Percentiles rank a stretch among this genome's conserved stretches.
phyloP scores from a whole-genome alignment of 2,888 invertebrate species.

The Girardia tigrina region DNA sequence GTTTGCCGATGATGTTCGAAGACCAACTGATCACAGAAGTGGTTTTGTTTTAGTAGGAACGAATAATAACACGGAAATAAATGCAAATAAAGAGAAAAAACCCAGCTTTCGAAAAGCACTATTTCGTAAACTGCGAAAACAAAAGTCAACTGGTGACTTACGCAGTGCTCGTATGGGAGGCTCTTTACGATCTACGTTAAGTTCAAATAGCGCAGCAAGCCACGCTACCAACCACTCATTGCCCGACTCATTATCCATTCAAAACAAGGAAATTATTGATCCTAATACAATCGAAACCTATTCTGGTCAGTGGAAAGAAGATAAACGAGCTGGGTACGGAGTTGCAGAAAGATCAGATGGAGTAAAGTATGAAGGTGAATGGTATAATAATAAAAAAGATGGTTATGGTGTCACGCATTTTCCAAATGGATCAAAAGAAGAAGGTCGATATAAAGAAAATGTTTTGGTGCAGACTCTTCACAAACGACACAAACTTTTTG shows the following conservation, averaged over 20 bases:
- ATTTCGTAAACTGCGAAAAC: slow-evolving; percentile 68
- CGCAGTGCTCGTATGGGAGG: slow-evolving; percentile 52
- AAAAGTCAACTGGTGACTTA: slow-evolving; percentile 73
- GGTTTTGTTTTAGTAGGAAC: slow-evolving; percentile 87
- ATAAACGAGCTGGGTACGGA: slow-evolving; percentile 90
- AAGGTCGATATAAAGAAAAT: slow-evolving; percentile 99
- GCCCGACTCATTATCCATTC: slow-evolving; percentile 26
- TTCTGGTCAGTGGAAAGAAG: slow-evolving; percentile 99
- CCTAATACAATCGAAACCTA: slow-evolving; percentile 90
- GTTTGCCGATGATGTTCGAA: slow-evolving; percentile 24
- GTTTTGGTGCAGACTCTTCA: slow-evolving; percentile 87
- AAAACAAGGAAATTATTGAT: slow-evolving; percentile 62
- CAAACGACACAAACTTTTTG: slow-evolving; percentile 76
- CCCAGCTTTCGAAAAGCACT: slow-evolving; percentile 40
- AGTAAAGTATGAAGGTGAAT: slow-evolving; percentile 92
- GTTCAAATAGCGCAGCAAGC: slow-evolving; percentile 23
- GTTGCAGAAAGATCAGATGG: slow-evolving; percentile 94
- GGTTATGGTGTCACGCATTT: slow-evolving; percentile 97
- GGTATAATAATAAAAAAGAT: slow-evolving; percentile 97
- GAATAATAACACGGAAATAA: slow-evolving; percentile 24
- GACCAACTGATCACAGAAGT: slow-evolving; percentile 75
- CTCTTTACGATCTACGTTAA: slow-evolving; percentile 38
- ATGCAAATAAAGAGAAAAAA: slow-evolving; percentile 31
- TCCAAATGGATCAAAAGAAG: slow-evolving; percentile 83
- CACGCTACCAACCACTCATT: slow-evolving; percentile 17